A percentile compares a stretch with the other conserved stretches of the same genome.
These are phyloP conservation scores for Perca fluviatilis DNA, from an alignment of 2,113 vertebrate species.

Conservation along the genomic window DNA sequence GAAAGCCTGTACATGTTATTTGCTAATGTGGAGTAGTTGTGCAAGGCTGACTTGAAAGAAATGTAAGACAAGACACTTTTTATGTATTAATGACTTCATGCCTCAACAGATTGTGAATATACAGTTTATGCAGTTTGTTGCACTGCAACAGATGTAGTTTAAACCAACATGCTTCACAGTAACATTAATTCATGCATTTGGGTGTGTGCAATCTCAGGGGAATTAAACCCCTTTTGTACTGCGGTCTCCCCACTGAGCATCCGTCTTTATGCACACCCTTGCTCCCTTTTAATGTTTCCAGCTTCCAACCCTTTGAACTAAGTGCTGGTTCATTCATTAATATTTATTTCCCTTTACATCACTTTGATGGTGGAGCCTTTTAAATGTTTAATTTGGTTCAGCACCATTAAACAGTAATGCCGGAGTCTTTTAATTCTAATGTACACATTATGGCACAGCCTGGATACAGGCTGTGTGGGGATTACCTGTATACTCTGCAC, in stretches of 20 bases:
- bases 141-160: conserved; percentile 32
- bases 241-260: conserved; percentile 11
- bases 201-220: conserved; percentile 6
- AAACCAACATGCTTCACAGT: conserved; percentile 22
- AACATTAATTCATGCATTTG: conserved; percentile 30
- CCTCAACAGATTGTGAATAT: conserved; percentile 21
- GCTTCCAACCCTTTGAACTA: conserved; percentile 68
- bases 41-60: not conserved
- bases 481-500: conserved; percentile 42
- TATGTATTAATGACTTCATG: conserved; percentile 18
- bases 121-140: conserved; percentile 10
- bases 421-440: conserved; percentile 69
- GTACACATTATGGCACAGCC: conserved; percentile 67
- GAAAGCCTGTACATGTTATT: not conserved
- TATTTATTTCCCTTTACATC: conserved; percentile 76
- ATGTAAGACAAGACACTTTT: not conserved
- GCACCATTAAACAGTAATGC: conserved; percentile 78
- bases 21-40: conserved; percentile 1
- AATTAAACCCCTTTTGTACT: conserved; percentile 5
- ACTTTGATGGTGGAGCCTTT: conserved; percentile 71
- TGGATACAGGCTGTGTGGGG: conserved; percentile 27
- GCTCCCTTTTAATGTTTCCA: conserved; percentile 63
- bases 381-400: conserved; percentile 80
- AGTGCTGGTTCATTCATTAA: conserved; percentile 72
- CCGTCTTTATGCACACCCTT: conserved; percentile 40